Conservation (phyloP, 2,797 vertebrate species). For the Acanthornis magna region DNA sequence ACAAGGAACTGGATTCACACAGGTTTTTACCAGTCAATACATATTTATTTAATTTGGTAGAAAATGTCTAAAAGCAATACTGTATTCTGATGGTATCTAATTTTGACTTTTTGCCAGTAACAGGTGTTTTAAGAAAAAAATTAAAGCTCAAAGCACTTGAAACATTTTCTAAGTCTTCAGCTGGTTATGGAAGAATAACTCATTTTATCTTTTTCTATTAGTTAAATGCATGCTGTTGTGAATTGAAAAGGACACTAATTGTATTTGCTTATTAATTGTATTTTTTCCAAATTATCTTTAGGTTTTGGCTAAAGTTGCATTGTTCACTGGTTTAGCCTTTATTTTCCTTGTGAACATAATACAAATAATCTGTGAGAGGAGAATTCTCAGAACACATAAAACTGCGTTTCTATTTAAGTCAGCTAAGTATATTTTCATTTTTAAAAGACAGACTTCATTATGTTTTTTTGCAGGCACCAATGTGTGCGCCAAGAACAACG, state of each 20-base stretch:
- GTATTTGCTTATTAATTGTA: background rate
- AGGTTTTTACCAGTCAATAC: background rate
- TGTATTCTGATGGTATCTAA: background rate
- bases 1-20: background rate
- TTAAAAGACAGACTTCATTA: background rate
- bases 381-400: background rate
- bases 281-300: background rate
- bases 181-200: background rate
- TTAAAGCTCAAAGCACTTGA: background rate
- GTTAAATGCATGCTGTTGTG: background rate
- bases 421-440: background rate
- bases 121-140: background rate
- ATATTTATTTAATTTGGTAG: background rate
- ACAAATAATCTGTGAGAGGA: background rate
- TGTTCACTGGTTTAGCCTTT: background rate
- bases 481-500: slow-evolving; percentile 89
- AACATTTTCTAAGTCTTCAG: background rate
- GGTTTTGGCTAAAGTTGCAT: background rate
- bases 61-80: background rate
- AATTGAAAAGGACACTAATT: background rate
- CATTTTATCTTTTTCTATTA: background rate
- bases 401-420: background rate
- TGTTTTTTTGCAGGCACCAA: slow-evolving; percentile 84
- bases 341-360: background rate
- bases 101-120: background rate